phyloP scores from a whole-genome alignment of 2,113 vertebrate species.

The Callospermophilus lateralis region DNA sequence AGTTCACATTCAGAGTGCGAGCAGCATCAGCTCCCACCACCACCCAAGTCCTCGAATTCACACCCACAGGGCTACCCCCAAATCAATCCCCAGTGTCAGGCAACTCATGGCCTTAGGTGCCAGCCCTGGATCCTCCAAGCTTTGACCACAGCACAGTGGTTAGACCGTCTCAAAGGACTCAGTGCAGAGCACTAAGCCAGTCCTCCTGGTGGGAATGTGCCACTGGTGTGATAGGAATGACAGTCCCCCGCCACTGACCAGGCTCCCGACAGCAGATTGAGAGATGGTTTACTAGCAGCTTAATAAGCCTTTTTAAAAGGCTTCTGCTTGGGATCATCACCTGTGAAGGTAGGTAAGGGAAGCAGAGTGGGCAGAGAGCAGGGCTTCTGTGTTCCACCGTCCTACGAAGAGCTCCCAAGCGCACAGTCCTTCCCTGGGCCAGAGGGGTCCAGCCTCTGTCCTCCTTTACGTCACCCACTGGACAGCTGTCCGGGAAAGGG shows the following conservation, averaged over 20 bases:
- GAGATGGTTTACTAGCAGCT: background rate
- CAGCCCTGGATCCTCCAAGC: background rate
- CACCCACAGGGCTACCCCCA: background rate
- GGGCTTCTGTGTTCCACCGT: background rate
- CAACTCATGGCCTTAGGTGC: background rate
- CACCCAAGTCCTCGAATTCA: background rate
- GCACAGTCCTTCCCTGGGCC: no score
- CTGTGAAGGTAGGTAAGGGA: background rate
- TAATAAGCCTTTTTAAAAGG: background rate
- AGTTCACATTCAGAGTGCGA: no score
- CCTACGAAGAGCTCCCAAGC: background rate
- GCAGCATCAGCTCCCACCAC: background rate
- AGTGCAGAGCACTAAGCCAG: background rate
- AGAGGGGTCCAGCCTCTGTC: background rate
- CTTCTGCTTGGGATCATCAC: background rate
- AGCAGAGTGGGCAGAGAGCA: background rate
- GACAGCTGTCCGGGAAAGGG: fast-evolving
- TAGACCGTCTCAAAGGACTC: background rate
- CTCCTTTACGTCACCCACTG: background rate
- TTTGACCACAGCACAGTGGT: background rate
- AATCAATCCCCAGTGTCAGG: background rate
- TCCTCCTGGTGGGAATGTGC: background rate
- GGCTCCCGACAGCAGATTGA: background rate
- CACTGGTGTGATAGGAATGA: background rate
- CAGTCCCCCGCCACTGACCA: no score